These are phyloP conservation scores for Pelochelys cantorii DNA, from an alignment of 2,797 vertebrate species.

Conservation along the genomic window DNA sequence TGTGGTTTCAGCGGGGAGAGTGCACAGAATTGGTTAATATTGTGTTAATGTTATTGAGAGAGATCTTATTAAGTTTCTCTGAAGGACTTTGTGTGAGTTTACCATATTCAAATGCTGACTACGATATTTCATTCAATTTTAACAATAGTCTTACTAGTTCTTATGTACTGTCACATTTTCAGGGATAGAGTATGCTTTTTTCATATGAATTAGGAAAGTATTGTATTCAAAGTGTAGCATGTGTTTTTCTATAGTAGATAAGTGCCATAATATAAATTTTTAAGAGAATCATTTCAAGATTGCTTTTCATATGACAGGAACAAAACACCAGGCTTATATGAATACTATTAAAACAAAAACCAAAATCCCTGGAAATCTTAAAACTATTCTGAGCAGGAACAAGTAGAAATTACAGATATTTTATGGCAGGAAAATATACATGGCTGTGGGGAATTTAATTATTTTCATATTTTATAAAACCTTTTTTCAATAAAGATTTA, in stretches of 20 bases:
- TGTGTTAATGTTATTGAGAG: neutral
- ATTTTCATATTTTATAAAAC: fast-evolving
- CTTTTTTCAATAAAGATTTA: neutral
- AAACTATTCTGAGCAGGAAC: neutral
- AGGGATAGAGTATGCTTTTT: neutral
- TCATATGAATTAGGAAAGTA: neutral
- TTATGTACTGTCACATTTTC: neutral
- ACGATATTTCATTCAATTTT: neutral
- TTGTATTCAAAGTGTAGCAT: neutral
- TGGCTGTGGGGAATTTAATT: neutral
- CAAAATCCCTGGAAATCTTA: neutral
- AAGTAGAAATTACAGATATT: neutral
- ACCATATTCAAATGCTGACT: neutral
- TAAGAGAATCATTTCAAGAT: neutral
- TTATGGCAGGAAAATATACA: neutral
- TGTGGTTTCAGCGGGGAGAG: neutral
- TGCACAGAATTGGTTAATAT: neutral
- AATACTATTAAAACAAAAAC: neutral
- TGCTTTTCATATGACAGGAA: neutral
- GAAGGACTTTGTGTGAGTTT: neutral
- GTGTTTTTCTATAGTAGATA: neutral
- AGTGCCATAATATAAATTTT: neutral
- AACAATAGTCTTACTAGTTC: neutral
- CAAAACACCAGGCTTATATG: neutral
- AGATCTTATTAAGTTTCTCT: neutral